These are phyloP conservation scores for Eudasyphora cyanicolor DNA, from an alignment of 2,888 invertebrate species.

Conservation along the genomic window DNA sequence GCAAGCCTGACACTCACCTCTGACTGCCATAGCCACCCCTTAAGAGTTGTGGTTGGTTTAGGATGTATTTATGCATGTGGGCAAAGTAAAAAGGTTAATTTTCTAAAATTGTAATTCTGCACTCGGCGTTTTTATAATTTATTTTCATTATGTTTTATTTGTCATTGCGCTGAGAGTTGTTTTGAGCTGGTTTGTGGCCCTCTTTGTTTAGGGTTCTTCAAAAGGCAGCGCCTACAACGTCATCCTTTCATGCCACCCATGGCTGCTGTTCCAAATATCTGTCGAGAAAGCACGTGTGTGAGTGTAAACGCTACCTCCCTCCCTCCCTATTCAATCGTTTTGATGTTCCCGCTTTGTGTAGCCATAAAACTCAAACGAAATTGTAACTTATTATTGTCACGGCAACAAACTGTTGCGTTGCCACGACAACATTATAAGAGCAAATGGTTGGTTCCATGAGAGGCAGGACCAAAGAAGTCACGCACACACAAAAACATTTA, in stretches of 20 bases:
- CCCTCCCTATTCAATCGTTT: slow-evolving; percentile 42
- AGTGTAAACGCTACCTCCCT: not conserved
- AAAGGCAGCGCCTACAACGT: not conserved
- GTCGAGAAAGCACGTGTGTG: not conserved
- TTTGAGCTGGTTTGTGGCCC: not conserved
- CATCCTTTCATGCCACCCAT: not conserved
- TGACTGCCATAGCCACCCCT: no score
- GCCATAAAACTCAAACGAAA: slow-evolving; percentile 77
- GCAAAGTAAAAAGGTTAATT: slow-evolving; percentile 47
- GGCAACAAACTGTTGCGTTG: slow-evolving; percentile 79
- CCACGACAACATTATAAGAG: slow-evolving; percentile 67
- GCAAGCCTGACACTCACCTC: no score
- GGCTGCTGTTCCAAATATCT: not conserved
- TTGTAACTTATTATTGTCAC: slow-evolving; percentile 79
- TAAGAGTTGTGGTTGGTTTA: no score
- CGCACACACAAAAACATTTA: no score
- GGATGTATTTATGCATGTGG: not conserved
- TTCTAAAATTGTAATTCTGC: slow-evolving; percentile 8
- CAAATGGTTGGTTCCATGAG: slow-evolving; percentile 5
- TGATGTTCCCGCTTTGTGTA: slow-evolving; percentile 42
- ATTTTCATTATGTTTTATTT: not conserved
- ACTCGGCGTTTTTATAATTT: not conserved
- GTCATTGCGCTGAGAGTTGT: not conserved
- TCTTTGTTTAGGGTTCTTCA: not conserved
- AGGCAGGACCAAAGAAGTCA: slow-evolving; percentile 23